Evolutionary conservation across 1,140 invertebrate genomes (phyloP).

Genomic region (Drosophila asahinai): DNA sequence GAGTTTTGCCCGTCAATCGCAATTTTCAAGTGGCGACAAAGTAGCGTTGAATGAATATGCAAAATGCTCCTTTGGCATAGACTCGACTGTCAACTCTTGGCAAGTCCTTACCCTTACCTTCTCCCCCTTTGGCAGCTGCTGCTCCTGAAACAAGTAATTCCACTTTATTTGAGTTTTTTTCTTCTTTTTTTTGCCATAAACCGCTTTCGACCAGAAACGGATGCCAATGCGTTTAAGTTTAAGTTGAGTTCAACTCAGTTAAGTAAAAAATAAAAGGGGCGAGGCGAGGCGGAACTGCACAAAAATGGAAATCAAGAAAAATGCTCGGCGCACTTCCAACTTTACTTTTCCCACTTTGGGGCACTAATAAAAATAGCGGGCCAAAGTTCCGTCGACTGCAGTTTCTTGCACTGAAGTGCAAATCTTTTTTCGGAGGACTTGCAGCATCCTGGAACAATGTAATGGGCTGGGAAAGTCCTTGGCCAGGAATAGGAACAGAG

Average conservation of each 20-base stretch:
- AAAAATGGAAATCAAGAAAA: slow-evolving; percentile 63
- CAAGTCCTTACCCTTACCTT: slow-evolving; percentile 7
- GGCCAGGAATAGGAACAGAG: background rate
- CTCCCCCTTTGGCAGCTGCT: slow-evolving; percentile 1
- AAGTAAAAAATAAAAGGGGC: background rate
- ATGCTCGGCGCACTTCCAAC: slow-evolving; percentile 44
- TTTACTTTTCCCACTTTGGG: slow-evolving; percentile 25
- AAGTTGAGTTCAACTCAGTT: slow-evolving; percentile 46
- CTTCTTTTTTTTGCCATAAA: slow-evolving; percentile 31
- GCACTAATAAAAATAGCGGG: slow-evolving; percentile 38
- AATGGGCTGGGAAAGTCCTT: background rate
- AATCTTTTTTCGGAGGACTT: slow-evolving; percentile 16
- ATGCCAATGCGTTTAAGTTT: slow-evolving; percentile 55
- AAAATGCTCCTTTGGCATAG: slow-evolving; percentile 51
- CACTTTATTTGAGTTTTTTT: slow-evolving; percentile 74
- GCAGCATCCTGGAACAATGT: slow-evolving; percentile 2
- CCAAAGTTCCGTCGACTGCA: slow-evolving; percentile 31
- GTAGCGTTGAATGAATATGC: slow-evolving; percentile 75
- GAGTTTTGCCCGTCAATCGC: slow-evolving; percentile 46
- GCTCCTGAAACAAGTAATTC: slow-evolving; percentile 60
- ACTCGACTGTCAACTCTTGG: slow-evolving; percentile 39
- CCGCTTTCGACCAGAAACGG: slow-evolving; percentile 48
- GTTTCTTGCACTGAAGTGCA: slow-evolving; percentile 27
- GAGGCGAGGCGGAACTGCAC: slow-evolving; percentile 6
- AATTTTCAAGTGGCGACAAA: slow-evolving; percentile 64